Evolutionary conservation across 2,113 vertebrate genomes (phyloP).

Genomic region (Oryzias curvinotus): DNA sequence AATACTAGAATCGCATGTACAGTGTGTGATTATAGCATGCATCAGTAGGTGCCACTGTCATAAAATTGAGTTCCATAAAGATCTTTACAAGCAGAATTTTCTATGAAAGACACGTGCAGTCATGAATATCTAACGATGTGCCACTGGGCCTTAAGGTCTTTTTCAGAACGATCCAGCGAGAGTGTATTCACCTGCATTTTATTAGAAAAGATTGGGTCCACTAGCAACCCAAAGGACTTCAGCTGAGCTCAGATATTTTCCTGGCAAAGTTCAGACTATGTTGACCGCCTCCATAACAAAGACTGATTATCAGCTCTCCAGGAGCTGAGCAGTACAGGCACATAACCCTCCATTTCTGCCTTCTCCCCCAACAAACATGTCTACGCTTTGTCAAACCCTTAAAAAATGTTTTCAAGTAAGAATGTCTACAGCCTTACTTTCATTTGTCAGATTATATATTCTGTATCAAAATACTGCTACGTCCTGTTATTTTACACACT

Average conservation of each 20-base stretch:
- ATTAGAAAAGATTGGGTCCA: slow-evolving; percentile 10
- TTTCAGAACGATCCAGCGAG: slow-evolving; percentile 15
- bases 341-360: slow-evolving; percentile 15
- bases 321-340: slow-evolving; percentile 14
- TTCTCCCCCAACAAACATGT: slow-evolving; percentile 10
- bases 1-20: too few species aligned
- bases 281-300: slow-evolving; percentile 25
- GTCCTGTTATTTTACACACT: too few species aligned
- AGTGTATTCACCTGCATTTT: slow-evolving; percentile 41
- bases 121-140: slow-evolving; percentile 53
- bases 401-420: too few species aligned
- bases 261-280: slow-evolving; percentile 38
- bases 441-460: too few species aligned
- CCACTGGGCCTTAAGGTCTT: slow-evolving; percentile 21
- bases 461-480: too few species aligned
- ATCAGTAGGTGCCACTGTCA: too few species aligned
- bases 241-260: slow-evolving; percentile 29
- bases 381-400: too few species aligned
- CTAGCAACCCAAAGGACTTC: slow-evolving; percentile 36
- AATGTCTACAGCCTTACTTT: too few species aligned
- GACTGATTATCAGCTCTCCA: slow-evolving; percentile 35
- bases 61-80: too few species aligned
- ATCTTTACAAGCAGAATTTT: too few species aligned
- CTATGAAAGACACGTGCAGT: not conserved
- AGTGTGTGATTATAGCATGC: too few species aligned